Base-by-base conservation (phyloP, 35 echinoderm and acorn worm genomes). In the Ophioderma brevispina region DNA sequence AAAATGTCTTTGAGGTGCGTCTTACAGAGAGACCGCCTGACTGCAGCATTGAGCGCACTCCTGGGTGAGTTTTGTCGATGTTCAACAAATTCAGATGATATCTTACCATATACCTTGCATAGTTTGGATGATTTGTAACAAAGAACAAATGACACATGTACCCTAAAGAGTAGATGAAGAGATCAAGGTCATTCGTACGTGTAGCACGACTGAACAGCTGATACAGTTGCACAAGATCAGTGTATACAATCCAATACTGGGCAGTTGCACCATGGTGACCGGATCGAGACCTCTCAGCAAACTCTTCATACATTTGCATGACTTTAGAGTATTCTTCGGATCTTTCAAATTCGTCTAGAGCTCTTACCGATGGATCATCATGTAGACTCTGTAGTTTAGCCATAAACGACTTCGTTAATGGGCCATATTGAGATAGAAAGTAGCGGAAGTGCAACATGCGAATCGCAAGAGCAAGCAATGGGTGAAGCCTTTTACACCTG, bases 11-110 rank as follows among this genome's bases (percentile, higher is more conserved):
- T 0, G 11, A 15, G 1, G 89, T 94, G 25, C 95, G n/a, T 25
- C 89, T 35, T 41, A 97, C 94, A 39, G 84, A 94, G 31, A 94
- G 88, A 1, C 82, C 88, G 8, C 95, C 92, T 14, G 28, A 31
- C 37, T 89, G 35, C 36, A 97, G 79, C 39, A 91, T 85, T 41
- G 40, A 36, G 28, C 36, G 49, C 80, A 30, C 76, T 36, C 91
- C 28, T 23, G 82, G n/a, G n/a, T n/a, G n/a, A n/a, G 91, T 63
- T 41, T 84, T 80, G 50, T 59, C 34, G 79, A 81, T 52, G 21
- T 81, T 36, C 3, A 25, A 11, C 80, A 30, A 13, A 38, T 23
- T 81, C 3, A 36, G 80, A 30, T 37, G 23, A 81, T 36, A 25
- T 14, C 17, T 36, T 14, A 36, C 14, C 38, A 36, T 23, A 13